phyloP scores from a whole-genome alignment of 2,888 invertebrate species.

The Tachina fera region DNA sequence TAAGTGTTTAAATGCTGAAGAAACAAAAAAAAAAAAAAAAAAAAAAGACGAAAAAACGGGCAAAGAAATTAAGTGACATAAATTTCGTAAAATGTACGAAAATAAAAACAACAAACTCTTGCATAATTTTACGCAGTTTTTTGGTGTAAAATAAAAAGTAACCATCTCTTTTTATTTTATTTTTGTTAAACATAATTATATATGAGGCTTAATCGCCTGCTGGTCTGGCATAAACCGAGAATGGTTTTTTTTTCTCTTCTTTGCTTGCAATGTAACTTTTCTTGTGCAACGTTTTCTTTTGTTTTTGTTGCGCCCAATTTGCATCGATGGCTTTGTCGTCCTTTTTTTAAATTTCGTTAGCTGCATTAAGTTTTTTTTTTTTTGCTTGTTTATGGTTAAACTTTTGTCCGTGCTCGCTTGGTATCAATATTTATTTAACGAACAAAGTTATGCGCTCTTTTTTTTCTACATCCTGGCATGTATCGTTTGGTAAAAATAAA shows the following conservation, averaged over 20 bases:
- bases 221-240: slow-evolving; percentile 43
- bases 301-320: background rate
- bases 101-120: slow-evolving; percentile 47
- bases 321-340: background rate
- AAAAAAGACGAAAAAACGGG: too few species aligned
- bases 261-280: background rate
- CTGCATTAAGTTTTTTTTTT: background rate
- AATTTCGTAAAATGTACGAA: slow-evolving; percentile 32
- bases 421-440: slow-evolving; percentile 58
- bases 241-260: slow-evolving; percentile 3
- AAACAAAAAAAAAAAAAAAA: slow-evolving; percentile 8
- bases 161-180: background rate
- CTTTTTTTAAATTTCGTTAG: background rate
- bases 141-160: slow-evolving; percentile 13
- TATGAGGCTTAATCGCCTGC: slow-evolving; percentile 50
- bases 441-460: slow-evolving; percentile 24
- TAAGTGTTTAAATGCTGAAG: slow-evolving; percentile 50
- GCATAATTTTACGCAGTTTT: slow-evolving; percentile 45
- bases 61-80: slow-evolving; percentile 24
- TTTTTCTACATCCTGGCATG: slow-evolving; percentile 54
- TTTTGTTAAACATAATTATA: slow-evolving; percentile 42
- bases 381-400: slow-evolving; percentile 32
- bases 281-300: slow-evolving; percentile 8
- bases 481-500: slow-evolving; percentile 67
- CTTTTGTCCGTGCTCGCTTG: slow-evolving; percentile 10